A percentile compares a stretch with the other conserved stretches of the same genome.
These are phyloP conservation scores for Chaetops frenatus DNA, from an alignment of 2,113 vertebrate species.

Conservation along the genomic window DNA sequence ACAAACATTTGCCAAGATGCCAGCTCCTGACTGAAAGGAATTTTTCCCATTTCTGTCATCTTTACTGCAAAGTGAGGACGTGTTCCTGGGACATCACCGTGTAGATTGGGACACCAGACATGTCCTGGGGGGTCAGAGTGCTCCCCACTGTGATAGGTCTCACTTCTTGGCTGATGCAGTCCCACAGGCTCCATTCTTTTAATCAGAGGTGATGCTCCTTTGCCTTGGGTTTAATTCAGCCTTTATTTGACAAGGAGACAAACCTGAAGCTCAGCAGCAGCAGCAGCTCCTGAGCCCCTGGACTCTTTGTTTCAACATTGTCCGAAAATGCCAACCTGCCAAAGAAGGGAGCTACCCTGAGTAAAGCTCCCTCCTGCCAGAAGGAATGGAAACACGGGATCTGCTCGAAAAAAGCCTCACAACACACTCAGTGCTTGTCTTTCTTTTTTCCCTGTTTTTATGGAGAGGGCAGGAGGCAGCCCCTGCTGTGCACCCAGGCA, in stretches of 20 bases:
- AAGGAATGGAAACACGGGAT: not conserved
- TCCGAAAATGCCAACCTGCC: not conserved
- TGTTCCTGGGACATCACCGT: not conserved
- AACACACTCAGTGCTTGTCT: fast-evolving
- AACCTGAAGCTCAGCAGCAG: not conserved
- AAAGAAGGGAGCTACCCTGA: not conserved
- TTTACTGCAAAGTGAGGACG: not conserved
- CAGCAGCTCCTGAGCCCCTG: not conserved
- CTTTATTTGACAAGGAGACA: not conserved
- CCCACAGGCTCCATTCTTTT: not conserved
- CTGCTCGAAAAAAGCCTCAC: not conserved
- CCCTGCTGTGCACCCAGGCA: not conserved
- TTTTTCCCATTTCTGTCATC: not conserved
- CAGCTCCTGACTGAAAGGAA: not conserved
- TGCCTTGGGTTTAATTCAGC: not conserved
- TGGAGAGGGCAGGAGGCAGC: not conserved
- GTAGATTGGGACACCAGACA: not conserved
- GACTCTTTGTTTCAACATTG: not conserved
- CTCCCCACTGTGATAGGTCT: not conserved
- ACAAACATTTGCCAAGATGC: not conserved
- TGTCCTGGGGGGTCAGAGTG: not conserved
- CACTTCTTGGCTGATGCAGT: not conserved
- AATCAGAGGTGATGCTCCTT: not conserved
- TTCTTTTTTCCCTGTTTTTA: not conserved
- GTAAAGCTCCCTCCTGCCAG: not conserved